phyloP scores from a whole-genome alignment of 2,888 invertebrate species.

The Athrips mouffetella region DNA sequence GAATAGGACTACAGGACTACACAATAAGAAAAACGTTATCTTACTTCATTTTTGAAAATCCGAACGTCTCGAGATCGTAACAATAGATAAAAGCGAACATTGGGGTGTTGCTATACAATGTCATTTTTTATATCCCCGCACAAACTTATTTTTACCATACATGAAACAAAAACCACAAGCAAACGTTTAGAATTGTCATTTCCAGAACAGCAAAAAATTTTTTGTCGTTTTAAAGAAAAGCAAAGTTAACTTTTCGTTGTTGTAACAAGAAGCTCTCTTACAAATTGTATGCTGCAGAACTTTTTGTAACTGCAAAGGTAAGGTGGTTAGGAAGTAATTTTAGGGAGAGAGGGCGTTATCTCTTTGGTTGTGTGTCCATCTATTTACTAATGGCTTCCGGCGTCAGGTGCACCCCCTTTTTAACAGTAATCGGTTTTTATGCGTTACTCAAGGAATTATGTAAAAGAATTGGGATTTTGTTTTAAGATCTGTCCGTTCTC shows the following conservation, averaged over 20 bases:
- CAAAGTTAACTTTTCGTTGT: slow-evolving; percentile 33
- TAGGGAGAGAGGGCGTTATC: slow-evolving; percentile 70
- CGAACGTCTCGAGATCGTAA: slow-evolving; percentile 55
- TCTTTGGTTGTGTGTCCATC: slow-evolving; percentile 61
- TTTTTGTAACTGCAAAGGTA: not conserved
- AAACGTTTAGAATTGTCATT: not conserved
- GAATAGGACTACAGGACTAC: too few relatives aligned
- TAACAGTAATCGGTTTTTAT: slow-evolving; percentile 38
- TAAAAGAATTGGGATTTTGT: slow-evolving; percentile 3
- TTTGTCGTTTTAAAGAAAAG: slow-evolving; percentile 10
- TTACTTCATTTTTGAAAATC: slow-evolving; percentile 41
- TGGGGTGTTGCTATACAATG: slow-evolving; percentile 64
- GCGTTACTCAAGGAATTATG: slow-evolving; percentile 9
- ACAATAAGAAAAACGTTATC: slow-evolving; percentile 29
- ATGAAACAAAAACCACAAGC: not conserved
- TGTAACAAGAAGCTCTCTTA: slow-evolving; percentile 15
- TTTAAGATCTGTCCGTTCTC: too few relatives aligned
- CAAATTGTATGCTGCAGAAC: not conserved
- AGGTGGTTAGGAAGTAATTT: slow-evolving; percentile 43
- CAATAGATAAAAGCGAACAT: slow-evolving; percentile 58
- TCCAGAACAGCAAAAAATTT: not conserved
- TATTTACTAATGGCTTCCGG: slow-evolving; percentile 78
- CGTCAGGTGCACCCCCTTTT: slow-evolving; percentile 66
- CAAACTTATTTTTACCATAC: slow-evolving; percentile 7
- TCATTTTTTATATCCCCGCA: slow-evolving; percentile 53